phyloP scores from a whole-genome alignment of 2,113 vertebrate genomes.

The Microtus ochrogaster region DNA sequence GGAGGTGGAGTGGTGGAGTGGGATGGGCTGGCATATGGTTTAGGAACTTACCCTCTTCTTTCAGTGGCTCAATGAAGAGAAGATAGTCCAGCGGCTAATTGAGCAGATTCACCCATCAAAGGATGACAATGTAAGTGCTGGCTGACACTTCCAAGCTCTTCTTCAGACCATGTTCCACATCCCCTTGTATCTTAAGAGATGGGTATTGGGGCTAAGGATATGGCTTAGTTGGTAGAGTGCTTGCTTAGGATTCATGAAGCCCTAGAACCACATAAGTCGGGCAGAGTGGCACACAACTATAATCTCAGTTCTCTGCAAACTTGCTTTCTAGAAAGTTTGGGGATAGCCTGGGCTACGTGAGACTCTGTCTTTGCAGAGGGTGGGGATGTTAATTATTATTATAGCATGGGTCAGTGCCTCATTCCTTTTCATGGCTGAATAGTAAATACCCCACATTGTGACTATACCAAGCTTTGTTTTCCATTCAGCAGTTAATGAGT shows the following conservation, averaged over 20 bases:
- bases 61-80: constrained; percentile 88
- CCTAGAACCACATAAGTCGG: background rate
- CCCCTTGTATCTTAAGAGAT: background rate
- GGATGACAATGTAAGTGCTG: constrained; percentile 84
- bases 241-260: background rate
- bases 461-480: background rate
- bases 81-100: constrained; percentile 86
- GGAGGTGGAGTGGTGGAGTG: accelerated
- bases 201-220: background rate
- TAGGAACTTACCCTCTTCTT: background rate
- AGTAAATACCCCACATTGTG: background rate
- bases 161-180: background rate
- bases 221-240: background rate
- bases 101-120: constrained; percentile 86
- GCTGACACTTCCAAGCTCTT: background rate
- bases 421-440: background rate
- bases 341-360: background rate
- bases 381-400: background rate
- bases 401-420: background rate
- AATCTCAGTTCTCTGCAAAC: background rate
- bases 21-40: background rate
- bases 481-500: accelerated
- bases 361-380: background rate
- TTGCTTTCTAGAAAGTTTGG: background rate
- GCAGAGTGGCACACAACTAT: background rate